Evolutionary conservation across 1,140 invertebrate species (phyloP).

Genomic region (Nomia melanderi): DNA sequence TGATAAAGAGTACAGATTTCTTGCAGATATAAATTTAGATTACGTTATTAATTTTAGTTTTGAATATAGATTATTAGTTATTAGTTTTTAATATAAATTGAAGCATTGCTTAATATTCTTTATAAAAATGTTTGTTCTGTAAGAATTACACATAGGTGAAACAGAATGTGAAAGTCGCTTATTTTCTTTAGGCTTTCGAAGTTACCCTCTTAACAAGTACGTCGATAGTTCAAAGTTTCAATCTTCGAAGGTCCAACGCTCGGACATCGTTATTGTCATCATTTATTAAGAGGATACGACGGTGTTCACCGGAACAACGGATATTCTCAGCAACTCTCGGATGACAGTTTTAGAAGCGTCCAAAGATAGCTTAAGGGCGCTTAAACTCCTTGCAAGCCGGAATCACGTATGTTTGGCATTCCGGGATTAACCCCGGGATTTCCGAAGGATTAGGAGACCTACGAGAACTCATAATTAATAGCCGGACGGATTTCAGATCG

Average conservation of each 20-base stretch:
- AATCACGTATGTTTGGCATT: conserved; percentile 39
- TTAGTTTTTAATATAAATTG: too few relatives aligned
- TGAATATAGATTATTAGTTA: too few relatives aligned
- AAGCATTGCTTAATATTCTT: too few relatives aligned
- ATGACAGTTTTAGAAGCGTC: conserved; percentile 14
- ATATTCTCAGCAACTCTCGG: neutral
- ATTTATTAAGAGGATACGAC: neutral
- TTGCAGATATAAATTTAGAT: too few relatives aligned
- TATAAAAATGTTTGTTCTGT: too few relatives aligned
- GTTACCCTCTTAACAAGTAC: too few relatives aligned
- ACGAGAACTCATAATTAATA: neutral
- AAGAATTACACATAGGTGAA: too few relatives aligned
- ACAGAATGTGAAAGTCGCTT: too few relatives aligned
- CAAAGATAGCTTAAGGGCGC: conserved; percentile 29
- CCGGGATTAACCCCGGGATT: conserved; percentile 15
- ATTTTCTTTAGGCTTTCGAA: too few relatives aligned
- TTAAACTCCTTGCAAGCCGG: neutral
- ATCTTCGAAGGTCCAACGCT: neutral
- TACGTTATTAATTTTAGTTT: too few relatives aligned
- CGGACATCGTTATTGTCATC: neutral
- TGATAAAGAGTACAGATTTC: too few relatives aligned
- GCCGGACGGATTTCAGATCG: neutral
- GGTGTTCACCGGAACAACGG: neutral
- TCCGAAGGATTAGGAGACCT: neutral
- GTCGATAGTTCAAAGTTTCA: neutral